Base-by-base conservation (phyloP, 2,797 vertebrate species). In the Pipistrellus kuhlii region DNA sequence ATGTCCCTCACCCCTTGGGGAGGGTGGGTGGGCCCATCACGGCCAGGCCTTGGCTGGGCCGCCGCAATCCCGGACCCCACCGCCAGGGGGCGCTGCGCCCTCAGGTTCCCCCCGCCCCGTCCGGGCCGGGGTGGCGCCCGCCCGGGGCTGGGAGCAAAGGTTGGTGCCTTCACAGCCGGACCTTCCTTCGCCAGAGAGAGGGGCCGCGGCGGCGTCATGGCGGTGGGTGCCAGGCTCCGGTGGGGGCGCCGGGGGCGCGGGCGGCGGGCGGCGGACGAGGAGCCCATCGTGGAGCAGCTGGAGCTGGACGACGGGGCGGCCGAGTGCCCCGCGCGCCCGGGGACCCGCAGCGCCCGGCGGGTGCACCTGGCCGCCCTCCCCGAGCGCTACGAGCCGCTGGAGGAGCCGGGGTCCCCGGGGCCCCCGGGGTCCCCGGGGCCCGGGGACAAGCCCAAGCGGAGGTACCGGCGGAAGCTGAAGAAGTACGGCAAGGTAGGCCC, bases 401-500 rank as follows among this genome's bases (percentile, higher is more conserved):
- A 91, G 85, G 96, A 90, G 95, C 94, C 64, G 30, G 90, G 23
- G 76, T 51, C 82, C 18, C 44, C 44, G 41, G 41, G 41, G 41
- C 41, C 41, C 41, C 41, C n/a, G 44, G 44, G 44, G 44, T 4
- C 44, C 44, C 44, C 64, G 35, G 91, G 27, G 73, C 69, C 82
- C 14, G 78, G 76, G 23, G 97, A 95, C 35, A 88, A 93, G 92
- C 95, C 96, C 94, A 77, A 55, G 73, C 82, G 44, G 64, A 85
- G 46, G 81, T 95, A 91, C 94, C 89, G 91, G 80, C 98, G 97
- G 96, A 98, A 98, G 90, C 98, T 98, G 94, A 99, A 97, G 97
- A 99, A 99, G 97, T 99, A 98, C 15, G 98, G 98, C 94, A 99
- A 99, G 99, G 99, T 99, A 97, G 46, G 48, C 64, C 46, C 64